Evolutionary conservation across 2,113 vertebrate species (phyloP).

Genomic region (Cebus imitator): DNA sequence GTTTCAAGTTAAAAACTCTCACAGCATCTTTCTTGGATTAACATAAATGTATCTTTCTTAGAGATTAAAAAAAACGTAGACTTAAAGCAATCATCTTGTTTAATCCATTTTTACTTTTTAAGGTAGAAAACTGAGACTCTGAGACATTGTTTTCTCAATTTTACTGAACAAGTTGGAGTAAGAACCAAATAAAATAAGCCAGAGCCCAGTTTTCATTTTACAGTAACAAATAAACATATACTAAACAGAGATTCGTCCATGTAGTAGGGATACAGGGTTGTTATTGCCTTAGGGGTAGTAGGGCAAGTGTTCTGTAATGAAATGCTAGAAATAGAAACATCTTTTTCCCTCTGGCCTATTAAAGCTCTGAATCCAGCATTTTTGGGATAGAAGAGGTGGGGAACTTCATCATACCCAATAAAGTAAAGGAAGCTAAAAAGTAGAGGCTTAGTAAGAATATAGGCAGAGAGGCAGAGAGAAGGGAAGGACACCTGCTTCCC

Average conservation of each 20-base stretch:
- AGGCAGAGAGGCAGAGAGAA: not conserved
- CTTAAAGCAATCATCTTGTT: not conserved
- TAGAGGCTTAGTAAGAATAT: not conserved
- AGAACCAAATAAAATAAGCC: not conserved
- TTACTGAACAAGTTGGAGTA: not conserved
- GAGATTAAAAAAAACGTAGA: not conserved
- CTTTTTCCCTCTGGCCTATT: not conserved
- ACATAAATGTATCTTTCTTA: not conserved
- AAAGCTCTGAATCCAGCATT: not conserved
- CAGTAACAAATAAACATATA: not conserved
- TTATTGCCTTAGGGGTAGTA: too few species aligned
- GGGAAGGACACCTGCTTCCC: accelerated
- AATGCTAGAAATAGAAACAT: not conserved
- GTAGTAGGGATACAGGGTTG: not conserved
- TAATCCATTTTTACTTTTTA: not conserved
- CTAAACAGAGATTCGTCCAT: not conserved
- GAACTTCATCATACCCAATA: not conserved
- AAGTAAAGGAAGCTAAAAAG: not conserved
- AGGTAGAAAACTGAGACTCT: not conserved
- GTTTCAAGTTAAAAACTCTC: not conserved
- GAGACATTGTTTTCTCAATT: not conserved
- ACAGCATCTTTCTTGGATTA: not conserved
- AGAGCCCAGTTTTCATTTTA: not conserved
- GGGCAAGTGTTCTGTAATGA: not conserved
- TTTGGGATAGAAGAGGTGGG: not conserved